phyloP scores from a whole-genome alignment of 2,797 vertebrate genomes.

The Channa striata region DNA sequence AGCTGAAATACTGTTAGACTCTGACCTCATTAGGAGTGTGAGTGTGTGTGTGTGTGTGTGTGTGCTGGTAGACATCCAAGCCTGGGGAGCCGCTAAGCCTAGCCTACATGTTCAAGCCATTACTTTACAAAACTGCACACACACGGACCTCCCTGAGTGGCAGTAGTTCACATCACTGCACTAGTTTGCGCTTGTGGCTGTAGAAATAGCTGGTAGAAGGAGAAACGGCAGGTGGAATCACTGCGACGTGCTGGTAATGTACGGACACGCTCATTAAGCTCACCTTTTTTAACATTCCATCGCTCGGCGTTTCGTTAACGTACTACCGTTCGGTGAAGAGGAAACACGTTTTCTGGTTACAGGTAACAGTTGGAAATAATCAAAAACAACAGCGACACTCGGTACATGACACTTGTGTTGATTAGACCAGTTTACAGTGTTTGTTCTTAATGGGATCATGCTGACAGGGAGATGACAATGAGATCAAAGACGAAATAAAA shows the following conservation, averaged over 20 bases:
- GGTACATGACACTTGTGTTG: conserved; percentile 7
- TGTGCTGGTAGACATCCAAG: conserved; percentile 74
- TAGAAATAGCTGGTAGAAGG: conserved; percentile 67
- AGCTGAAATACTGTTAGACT: conserved; percentile 76
- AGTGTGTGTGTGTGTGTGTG: conserved; percentile 21
- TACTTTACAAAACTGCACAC: conserved; percentile 78
- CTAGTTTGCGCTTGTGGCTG: conserved; percentile 56
- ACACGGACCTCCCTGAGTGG: conserved; percentile 64
- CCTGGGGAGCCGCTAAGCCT: conserved; percentile 78
- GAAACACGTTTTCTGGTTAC: conserved; percentile 11
- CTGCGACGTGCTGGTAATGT: conserved; percentile 65
- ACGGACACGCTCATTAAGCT: conserved; percentile 48
- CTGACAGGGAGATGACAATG: conserved; percentile 82
- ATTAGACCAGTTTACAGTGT: conserved; percentile 9
- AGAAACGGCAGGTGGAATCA: conserved; percentile 64
- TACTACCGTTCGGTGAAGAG: conserved; percentile 2
- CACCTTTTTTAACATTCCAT: conserved; percentile 25
- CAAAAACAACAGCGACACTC: conserved; percentile 15
- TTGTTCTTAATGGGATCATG: conserved; percentile 75
- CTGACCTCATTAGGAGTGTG: conserved; percentile 79
- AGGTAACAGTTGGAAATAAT: conserved; percentile 6
- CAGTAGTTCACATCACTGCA: conserved; percentile 66
- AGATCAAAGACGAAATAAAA: conserved; percentile 75
- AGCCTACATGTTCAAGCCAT: conserved; percentile 79
- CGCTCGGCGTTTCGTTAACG: not conserved